A percentile compares a stretch with the other conserved stretches of the same genome.
Evolutionary conservation across 2,797 vertebrate genomes (phyloP).

Genomic region (Ceyx erithaca): DNA sequence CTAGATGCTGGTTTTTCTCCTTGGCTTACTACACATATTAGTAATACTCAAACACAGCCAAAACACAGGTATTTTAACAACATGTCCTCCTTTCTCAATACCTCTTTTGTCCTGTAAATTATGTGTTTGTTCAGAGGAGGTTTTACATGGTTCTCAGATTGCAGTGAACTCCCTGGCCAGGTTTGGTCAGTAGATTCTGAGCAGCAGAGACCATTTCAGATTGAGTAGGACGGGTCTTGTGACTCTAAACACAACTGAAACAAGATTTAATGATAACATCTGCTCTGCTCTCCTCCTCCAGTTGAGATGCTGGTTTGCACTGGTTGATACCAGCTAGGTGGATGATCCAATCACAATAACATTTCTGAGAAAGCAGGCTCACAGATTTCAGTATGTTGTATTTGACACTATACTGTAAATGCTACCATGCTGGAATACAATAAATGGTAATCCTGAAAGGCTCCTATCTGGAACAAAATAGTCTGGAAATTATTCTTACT

Average conservation of each 20-base stretch:
- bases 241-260: background rate
- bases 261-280: background rate
- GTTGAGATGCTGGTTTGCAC: background rate
- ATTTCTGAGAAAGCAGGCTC: background rate
- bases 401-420: background rate
- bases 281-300: background rate
- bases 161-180: background rate
- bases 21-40: background rate
- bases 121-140: background rate
- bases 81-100: background rate
- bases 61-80: background rate
- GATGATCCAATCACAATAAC: background rate
- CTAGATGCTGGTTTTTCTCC: background rate
- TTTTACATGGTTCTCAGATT: background rate
- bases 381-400: background rate
- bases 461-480: background rate
- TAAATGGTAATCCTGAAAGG: background rate
- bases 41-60: background rate
- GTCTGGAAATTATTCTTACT: background rate
- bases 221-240: background rate
- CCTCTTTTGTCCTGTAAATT: background rate
- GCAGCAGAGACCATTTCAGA: background rate
- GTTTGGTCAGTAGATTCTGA: background rate
- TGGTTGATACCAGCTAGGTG: background rate
- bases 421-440: background rate